Evolutionary conservation across 1,140 invertebrate species (phyloP), one percentile per base, ranked within the genome.

Genomic region (Oryzaephilus surinamensis): DNA sequence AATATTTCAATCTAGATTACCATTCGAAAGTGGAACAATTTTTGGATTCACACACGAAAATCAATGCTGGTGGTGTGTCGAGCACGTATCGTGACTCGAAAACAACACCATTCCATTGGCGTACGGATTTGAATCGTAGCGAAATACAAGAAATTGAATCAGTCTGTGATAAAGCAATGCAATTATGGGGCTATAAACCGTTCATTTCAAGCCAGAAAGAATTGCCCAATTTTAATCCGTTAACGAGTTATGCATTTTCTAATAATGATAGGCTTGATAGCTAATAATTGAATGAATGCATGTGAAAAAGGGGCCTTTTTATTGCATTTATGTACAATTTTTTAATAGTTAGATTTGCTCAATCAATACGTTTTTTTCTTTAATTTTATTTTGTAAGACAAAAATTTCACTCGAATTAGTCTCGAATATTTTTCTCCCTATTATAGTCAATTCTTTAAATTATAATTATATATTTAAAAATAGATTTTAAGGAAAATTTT

Each of bases 61-160:
- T 72, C 24, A 76, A 89, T 48, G 73, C 77, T 4, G 84, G 81
- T 8, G 84, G 81, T 11, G 80, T 86, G 8, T 87, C 81, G 20
- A 87, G 84, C 50, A 91, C 85, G 4, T 85, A 79, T 58, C 69
- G 85, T 13, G 77, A 89, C 58, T 87, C 85, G 4, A 82, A 81
- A 56, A 74, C 72, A 14, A 79, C 84, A 33, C 84, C 86, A 39
- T 89, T 87, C 58, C 82, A 84, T 55, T 91, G 87, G 87, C 78
- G 77, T 44, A 73, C 69, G 27, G 80, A 86, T 50, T 66, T 89
- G 18, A 72, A 76, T 39, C 77, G 71, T 33, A 69, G 74, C 6
- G 78, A 82, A 58, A 76, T 85, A 14, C 67, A 73, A n/a, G 46
- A 45, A 18, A 75, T 77, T 29, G 72, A 84, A 64, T 63, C 69